Conservation (phyloP, 2,797 vertebrate genomes). For the Typhlichthys subterraneus region DNA sequence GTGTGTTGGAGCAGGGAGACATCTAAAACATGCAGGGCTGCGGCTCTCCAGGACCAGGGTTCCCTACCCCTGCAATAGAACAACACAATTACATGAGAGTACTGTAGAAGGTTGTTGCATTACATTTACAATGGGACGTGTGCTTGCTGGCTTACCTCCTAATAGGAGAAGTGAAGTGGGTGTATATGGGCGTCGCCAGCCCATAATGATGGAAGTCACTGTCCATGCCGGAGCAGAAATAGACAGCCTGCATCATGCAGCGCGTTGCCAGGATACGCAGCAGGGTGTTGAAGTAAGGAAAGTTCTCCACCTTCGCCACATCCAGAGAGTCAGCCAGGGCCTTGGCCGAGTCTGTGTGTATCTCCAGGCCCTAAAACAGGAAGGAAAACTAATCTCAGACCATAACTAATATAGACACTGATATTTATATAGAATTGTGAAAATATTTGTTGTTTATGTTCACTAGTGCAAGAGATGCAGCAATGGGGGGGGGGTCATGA, state of each 20-base stretch:
- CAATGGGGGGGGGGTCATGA: too few species aligned
- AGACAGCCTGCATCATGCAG: constrained; percentile 99
- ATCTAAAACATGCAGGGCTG: too few species aligned
- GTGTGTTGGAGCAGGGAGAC: too few species aligned
- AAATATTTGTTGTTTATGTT: neutral
- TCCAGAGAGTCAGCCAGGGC: constrained; percentile 93
- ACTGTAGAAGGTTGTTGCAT: neutral
- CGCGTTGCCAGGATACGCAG: constrained; percentile 93
- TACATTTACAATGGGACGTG: neutral
- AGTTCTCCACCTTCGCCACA: constrained; percentile 78
- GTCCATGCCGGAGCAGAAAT: constrained; percentile 98
- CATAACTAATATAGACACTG: neutral
- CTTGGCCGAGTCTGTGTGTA: constrained; percentile 92
- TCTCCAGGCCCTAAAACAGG: constrained; percentile 80
- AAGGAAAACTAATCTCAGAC: neutral
- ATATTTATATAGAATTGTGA: neutral
- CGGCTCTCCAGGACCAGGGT: too few species aligned
- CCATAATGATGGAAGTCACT: constrained; percentile 97
- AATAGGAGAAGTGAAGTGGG: constrained; percentile 98
- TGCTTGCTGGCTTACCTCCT: constrained; percentile 81
- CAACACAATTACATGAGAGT: neutral
- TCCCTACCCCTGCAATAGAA: neutral
- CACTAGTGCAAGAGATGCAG: too few species aligned
- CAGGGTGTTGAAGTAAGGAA: constrained; percentile 91
- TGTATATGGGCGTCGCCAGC: constrained; percentile 95